phyloP scores from a whole-genome alignment of 2,113 vertebrate genomes.

The Odocoileus hemionus region DNA sequence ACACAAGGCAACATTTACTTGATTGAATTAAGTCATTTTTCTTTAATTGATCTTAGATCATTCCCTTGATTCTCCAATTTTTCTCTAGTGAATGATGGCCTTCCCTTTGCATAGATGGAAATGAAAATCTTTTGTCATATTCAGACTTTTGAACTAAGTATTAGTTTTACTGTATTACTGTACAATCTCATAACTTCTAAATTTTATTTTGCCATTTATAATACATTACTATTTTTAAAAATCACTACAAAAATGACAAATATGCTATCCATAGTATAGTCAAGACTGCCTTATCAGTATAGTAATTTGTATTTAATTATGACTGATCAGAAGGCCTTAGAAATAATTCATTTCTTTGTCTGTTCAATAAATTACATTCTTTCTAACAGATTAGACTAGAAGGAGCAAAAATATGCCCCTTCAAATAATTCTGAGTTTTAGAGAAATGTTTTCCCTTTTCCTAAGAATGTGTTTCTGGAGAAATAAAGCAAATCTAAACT shows the following conservation, averaged over 20 bases:
- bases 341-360: constrained; percentile 34
- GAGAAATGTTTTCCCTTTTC: not conserved
- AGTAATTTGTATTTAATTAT: not conserved
- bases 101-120: not conserved
- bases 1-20: not conserved
- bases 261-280: not conserved
- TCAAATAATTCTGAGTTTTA: not conserved
- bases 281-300: not conserved
- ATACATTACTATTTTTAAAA: constrained; percentile 50
- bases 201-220: constrained; percentile 50
- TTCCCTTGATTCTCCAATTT: not conserved
- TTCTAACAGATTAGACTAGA: constrained; percentile 5
- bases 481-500: not conserved
- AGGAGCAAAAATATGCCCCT: not conserved
- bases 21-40: not conserved
- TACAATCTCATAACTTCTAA: not conserved
- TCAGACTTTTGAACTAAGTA: not conserved
- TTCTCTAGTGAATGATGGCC: not conserved
- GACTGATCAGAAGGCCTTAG: not conserved
- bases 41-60: not conserved
- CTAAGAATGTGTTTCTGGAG: not conserved
- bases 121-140: not conserved
- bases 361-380: not conserved
- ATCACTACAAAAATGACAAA: not conserved
- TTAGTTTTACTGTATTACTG: not conserved